Base-by-base conservation (phyloP, 1,140 invertebrate species). In the Meloidogyne hapla region DNA sequence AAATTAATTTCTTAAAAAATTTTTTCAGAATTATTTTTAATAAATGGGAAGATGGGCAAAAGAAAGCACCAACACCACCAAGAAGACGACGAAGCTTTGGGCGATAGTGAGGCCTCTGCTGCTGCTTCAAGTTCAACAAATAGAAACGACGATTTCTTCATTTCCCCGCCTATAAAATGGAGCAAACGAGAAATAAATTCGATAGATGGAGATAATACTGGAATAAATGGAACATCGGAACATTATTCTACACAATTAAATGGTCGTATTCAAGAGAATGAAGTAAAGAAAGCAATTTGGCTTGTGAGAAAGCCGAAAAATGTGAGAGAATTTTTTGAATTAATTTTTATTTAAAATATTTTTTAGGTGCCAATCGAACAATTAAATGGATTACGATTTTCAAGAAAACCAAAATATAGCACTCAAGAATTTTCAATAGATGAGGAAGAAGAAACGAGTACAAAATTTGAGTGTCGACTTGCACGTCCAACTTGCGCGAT, bases 281-380 rank as follows among this genome's bases (percentile, higher is more conserved):
- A 62, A 13, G 6, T 45, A 25, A 33, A 38, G 33, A 64, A 77
- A 8, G 21, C 26, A 25, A 42, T 76, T 23, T 77, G 76, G 76
- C 64, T 77, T 56, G 42, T 77, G 13, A 28, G 76, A 13, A 77
- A 77, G 45, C 76, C 75, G 26, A 73, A 26, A 28, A 68, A 76
- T 62, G 75, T 76, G 42, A 18, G 38, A 23, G 26, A 3, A 2
- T 25, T 38, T 33, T 62, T 68, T 21, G 4, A 71, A 26, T 68
- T 28, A 65, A 25, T 25, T 1, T 75, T n/a, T 74, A 74, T 28
- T n/a, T 70, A 8, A n/a, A n/a, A n/a, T n/a, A n/a, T n/a, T n/a
- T 73, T 78, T 78, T 65, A 78, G 77, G 23, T 78, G 67, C 26
- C 76, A 5, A 26, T 80, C 8, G 77, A 80, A 23, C n/a, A 80